Evolutionary conservation across 2,888 invertebrate species (phyloP), one percentile per base, ranked within the genome.

Genomic region (Rhabditoides inermis): DNA sequence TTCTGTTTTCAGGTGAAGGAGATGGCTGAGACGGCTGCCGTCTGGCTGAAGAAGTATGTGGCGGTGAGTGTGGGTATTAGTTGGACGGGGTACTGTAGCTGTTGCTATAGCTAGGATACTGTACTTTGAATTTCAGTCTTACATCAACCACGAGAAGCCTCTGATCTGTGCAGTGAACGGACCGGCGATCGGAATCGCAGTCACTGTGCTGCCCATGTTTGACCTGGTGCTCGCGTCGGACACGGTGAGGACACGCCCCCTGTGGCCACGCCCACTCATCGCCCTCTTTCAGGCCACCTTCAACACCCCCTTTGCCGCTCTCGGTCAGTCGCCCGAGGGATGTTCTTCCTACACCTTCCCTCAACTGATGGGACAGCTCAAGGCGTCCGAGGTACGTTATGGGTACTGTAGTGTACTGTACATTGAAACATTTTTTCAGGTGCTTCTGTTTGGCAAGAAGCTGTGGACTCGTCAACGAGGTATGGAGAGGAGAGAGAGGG

Each of bases 211-310:
- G 47, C 86, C 85, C 0, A 81, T 94, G 1, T 90, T 86, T 80
- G 94, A 95, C 81, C 81, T 88, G 53, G 85, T 90, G 6, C 89
- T 88, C 81, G 87, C 89, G 49, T 83, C 85, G n/a, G 87, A 90
- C 65, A 84, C 81, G 77, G 71, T 58, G 12, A 27, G n/a, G n/a
- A n/a, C n/a, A n/a, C n/a, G n/a, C n/a, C n/a, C n/a, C n/a, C n/a
- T n/a, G n/a, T n/a, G n/a, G n/a, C n/a, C n/a, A n/a, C n/a, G n/a
- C n/a, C n/a, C n/a, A n/a, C n/a, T n/a, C n/a, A n/a, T n/a, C n/a
- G n/a, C n/a, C n/a, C n/a, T n/a, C 6, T 56, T 68, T 20, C 66
- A 88, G 88, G 87, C 91, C 1, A 86, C 86, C 57, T 90, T 94
- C 78, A 81, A 84, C 53, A 87, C 90, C 15, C 94, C 94, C 6